A percentile compares a stretch with the other conserved stretches of the same genome.
Evolutionary conservation across 2,888 invertebrate species (phyloP).

Genomic region (Callyntrura sp.): DNA sequence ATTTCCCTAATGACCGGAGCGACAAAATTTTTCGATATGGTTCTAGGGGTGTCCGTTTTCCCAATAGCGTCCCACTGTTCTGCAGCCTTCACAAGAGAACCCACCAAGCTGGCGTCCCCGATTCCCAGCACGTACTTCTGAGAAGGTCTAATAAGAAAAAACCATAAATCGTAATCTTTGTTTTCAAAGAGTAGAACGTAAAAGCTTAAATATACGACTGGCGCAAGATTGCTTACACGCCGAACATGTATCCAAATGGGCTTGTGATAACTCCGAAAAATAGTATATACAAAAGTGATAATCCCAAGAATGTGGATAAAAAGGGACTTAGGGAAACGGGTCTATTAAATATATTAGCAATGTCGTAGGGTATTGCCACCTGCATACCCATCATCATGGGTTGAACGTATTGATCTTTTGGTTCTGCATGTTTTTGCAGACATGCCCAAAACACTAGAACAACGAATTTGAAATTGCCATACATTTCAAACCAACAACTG

Average conservation of each 20-base stretch:
- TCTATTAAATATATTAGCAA: slow-evolving; percentile 82
- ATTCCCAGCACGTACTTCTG: slow-evolving; percentile 83
- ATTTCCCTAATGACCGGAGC: slow-evolving; percentile 50
- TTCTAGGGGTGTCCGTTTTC: background rate
- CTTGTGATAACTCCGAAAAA: slow-evolving; percentile 83
- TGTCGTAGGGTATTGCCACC: slow-evolving; percentile 81
- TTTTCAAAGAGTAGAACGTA: no score
- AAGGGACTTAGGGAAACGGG: slow-evolving; percentile 79
- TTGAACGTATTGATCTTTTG: slow-evolving; percentile 81
- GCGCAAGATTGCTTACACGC: slow-evolving; percentile 72
- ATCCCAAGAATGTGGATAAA: slow-evolving; percentile 72
- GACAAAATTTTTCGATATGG: background rate
- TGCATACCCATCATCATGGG: slow-evolving; percentile 82
- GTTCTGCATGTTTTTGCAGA: slow-evolving; percentile 36
- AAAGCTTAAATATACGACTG: background rate
- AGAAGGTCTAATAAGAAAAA: slow-evolving; percentile 74
- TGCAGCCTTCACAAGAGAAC: slow-evolving; percentile 44
- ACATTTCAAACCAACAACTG: background rate
- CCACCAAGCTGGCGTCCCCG: slow-evolving; percentile 47
- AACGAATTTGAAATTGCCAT: background rate
- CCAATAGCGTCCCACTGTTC: slow-evolving; percentile 39
- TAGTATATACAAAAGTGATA: slow-evolving; percentile 76
- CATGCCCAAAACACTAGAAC: background rate
- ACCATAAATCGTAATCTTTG: background rate
- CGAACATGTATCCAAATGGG: slow-evolving; percentile 83